Percentiles rank a stretch among this genome's conserved stretches.
Evolutionary conservation across 2,113 vertebrate species (phyloP).

Genomic region (Prietella phreatophila): DNA sequence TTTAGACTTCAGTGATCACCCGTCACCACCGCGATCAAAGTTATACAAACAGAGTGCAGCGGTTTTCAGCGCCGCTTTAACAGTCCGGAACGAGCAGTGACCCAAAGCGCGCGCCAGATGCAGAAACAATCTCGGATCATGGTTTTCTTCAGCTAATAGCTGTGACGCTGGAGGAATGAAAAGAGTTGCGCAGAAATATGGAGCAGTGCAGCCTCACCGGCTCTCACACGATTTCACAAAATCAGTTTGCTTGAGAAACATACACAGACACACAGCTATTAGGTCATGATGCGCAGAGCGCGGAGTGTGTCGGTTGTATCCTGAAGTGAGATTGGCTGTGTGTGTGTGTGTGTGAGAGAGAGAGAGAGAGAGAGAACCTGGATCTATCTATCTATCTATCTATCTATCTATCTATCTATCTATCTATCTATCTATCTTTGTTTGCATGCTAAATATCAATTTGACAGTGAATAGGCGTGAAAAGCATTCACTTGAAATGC

Average conservation of each 20-base stretch:
- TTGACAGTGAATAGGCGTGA: not conserved
- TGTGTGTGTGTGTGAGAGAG: not conserved
- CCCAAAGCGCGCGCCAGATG: conserved; percentile 41
- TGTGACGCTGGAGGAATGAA: conserved; percentile 31
- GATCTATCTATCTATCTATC: not conserved
- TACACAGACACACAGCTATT: not conserved
- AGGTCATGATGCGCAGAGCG: conserved; percentile 8
- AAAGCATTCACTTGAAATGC: not conserved
- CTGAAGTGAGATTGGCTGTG: conserved; percentile 10
- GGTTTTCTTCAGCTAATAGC: conserved; percentile 30
- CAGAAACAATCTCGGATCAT: conserved; percentile 38
- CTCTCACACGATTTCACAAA: conserved; percentile 3
- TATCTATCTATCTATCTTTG: not conserved
- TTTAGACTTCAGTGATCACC: conserved; percentile 42
- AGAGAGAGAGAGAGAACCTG: too few relatives aligned
- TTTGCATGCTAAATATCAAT: not conserved
- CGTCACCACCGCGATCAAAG: conserved; percentile 49
- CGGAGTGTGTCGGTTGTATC: not conserved
- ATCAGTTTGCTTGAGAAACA: not conserved
- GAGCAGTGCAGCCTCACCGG: not conserved
- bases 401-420: conserved; percentile 1
- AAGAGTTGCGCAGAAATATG: conserved; percentile 35
- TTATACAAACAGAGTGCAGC: conserved; percentile 39
- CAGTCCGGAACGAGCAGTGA: conserved; percentile 36
- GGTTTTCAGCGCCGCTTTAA: conserved; percentile 44